Percentiles rank a stretch among this genome's conserved stretches.
These are phyloP conservation scores for Phengaris arion DNA, from an alignment of 2,888 invertebrate genomes.

Conservation along the genomic window DNA sequence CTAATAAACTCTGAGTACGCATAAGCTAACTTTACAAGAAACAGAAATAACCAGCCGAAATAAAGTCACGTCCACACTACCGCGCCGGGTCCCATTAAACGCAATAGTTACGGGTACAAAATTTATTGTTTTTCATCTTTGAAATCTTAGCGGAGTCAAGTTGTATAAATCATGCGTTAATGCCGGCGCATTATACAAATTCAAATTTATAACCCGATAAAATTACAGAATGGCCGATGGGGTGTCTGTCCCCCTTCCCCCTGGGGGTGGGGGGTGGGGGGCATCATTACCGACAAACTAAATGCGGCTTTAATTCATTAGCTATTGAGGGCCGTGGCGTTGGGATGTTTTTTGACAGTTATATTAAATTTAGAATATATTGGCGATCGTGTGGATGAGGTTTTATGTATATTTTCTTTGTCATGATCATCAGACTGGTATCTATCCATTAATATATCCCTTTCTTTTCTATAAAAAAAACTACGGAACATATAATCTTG, in stretches of 20 bases:
- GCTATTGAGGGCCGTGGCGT: constrained; percentile 40
- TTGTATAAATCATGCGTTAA: constrained; percentile 79
- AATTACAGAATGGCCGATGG: constrained; percentile 74
- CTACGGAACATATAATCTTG: no score
- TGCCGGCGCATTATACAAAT: constrained; percentile 78
- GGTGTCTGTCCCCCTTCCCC: constrained; percentile 50
- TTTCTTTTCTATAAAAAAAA: not conserved
- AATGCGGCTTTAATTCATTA: constrained; percentile 73
- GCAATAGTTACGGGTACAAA: constrained; percentile 75
- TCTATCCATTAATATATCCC: not conserved
- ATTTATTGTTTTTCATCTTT: constrained; percentile 80
- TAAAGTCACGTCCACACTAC: constrained; percentile 48
- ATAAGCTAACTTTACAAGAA: not conserved
- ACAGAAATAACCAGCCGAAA: not conserved
- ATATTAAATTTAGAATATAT: constrained; percentile 32
- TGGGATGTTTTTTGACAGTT: constrained; percentile 28
- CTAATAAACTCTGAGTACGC: not conserved
- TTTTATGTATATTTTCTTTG: not conserved
- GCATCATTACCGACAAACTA: constrained; percentile 57
- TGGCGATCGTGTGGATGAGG: constrained; percentile 15
- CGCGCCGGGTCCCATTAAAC: constrained; percentile 60
- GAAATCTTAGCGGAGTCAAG: constrained; percentile 79
- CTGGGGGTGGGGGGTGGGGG: constrained; percentile 47
- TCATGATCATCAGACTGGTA: constrained; percentile 6
- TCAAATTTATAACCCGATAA: constrained; percentile 81